Base-by-base conservation (phyloP, 2,113 vertebrate genomes). In the Myrmecobius fasciatus region DNA sequence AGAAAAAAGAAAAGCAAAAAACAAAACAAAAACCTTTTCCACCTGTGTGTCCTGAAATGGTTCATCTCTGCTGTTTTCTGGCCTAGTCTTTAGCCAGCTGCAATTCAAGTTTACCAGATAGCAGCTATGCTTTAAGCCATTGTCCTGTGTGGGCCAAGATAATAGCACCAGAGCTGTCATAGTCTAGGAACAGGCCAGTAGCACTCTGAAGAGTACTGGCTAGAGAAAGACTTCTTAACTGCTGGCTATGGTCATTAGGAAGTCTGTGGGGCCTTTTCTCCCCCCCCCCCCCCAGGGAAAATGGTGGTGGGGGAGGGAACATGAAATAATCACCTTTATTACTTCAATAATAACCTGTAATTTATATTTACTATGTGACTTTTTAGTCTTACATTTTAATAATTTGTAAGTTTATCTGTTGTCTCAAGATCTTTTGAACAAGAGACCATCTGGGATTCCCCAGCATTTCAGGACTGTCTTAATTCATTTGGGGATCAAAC, bases 361-460 rank as follows among this genome's bases (percentile, higher is more conserved):
- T 98, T 98, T 97, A 96, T 98, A 97, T 97, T 98, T 97, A 97
- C 95, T 94, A 96, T 97, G 97, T 97, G 97, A 95, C 96, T 98
- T 98, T 97, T 95, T 97, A 97, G 97, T 96, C 96, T 93, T 96
- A 94, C 97, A 98, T 97, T 98, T 98, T 97, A 97, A 97, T 97
- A 98, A 95, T 96, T 96, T 98, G 93, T 97, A 97, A 96, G 96
- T 95, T 91, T 95, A 94, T 97, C 93, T 94, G 95, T 97, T 96
- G 95, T 96, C 94, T 94, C 90, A 97, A 97, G 96, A 97, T 92
- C 95, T 91, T 96, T 94, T 93, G 92, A 96, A 96, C 60, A 96
- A 93, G 88, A 97, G 95, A 96, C 47, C 91, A 56, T 90, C 95
- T 92, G 89, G 93, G 95, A 97, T 47, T 94, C 93, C 43, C 95